Evolutionary conservation across 2,113 vertebrate species (phyloP), one percentile per base, ranked within the genome.

Genomic region (Rhineura floridana): DNA sequence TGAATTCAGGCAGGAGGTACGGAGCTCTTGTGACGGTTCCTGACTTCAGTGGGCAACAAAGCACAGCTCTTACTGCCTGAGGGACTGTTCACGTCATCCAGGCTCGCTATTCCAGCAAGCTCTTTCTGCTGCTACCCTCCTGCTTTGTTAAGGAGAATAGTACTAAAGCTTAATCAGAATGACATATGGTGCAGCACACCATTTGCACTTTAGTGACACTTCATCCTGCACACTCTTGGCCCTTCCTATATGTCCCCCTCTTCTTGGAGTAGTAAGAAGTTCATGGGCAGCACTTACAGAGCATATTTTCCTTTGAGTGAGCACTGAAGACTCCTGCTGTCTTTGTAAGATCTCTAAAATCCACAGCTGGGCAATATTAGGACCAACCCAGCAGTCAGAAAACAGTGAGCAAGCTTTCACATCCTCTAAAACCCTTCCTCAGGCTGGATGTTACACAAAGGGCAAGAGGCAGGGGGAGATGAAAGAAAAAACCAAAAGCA

Each of bases 1-100:
- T 23, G 98, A 99, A 93, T 99, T 99, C 97, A 97, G 98, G 39
- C 98, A 99, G 92, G 99, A 99, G 98, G 98, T 98, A 91, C 94
- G 85, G n/a, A n/a, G n/a, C 0, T 3, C 0, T 2, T 73, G 12
- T 67, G 23, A 23, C 3, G 0, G 44, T 65, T 73, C 39, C 67
- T 30, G 44, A 28, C 42, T 42, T 23, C 11, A 13, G 39, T 4
- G 6, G 52, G 55, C 21, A 81, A 48, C 46, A 9, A 82, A 65
- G 6, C 39, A 73, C 2, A 62, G 25, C 7, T 69, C 13, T 67
- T 4, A 42, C 42, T 73, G 52, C 42, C 25, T 12, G 21, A 3
- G 44, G 42, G 59, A 12, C 33, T 46, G 70, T 52, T 46, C 23
- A 59, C 9, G 13, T 2, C 44, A 33, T 0, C 13, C 52, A 44